Evolutionary conservation across 2,888 invertebrate species (phyloP), one percentile per base, ranked within the genome.

Genomic region (Brachynemurus nebulosus): DNA sequence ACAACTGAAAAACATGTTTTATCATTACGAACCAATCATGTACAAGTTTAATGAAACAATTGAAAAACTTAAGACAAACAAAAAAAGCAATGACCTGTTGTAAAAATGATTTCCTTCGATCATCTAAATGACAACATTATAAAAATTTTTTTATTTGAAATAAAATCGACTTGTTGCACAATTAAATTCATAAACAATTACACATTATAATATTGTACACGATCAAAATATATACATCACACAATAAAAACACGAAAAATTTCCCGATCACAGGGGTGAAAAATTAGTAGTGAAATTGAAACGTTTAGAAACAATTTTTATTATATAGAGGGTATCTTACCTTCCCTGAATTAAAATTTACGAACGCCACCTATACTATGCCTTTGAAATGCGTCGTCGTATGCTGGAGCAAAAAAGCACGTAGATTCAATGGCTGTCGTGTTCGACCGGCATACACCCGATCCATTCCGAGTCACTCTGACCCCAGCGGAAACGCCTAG

Each of bases 71-170:
- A 47, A 49, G 44, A 48, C 50, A 61, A 37, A 63, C 62, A 63
- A 63, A 62, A 64, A 63, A 44, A 61, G 64, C 61, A 63, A 62
- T 64, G 64, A 65, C 64, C 64, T 64, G 64, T 63, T 64, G 21
- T 34, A 60, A 43, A 46, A 60, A 57, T 58, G 56, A 62, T 63
- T 63, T 63, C 61, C 61, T 60, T 58, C 51, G 27, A 27, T 27
- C 23, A 37, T 20, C 9, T 20, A 11, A 53, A 53, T 52, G 53
- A 51, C 46, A 51, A 50, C 49, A 39, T 50, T n/a, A n/a, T n/a
- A n/a, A n/a, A n/a, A n/a, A n/a, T n/a, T 51, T 50, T 52, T 44
- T 52, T 57, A 55, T 18, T 14, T 37, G 9, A 37, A 37, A 37
- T 17, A 12, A 12, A 37, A 20, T 20, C 20, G n/a, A 30, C 30